phyloP scores from a whole-genome alignment of 2,113 vertebrate species.

The Suricata suricatta region DNA sequence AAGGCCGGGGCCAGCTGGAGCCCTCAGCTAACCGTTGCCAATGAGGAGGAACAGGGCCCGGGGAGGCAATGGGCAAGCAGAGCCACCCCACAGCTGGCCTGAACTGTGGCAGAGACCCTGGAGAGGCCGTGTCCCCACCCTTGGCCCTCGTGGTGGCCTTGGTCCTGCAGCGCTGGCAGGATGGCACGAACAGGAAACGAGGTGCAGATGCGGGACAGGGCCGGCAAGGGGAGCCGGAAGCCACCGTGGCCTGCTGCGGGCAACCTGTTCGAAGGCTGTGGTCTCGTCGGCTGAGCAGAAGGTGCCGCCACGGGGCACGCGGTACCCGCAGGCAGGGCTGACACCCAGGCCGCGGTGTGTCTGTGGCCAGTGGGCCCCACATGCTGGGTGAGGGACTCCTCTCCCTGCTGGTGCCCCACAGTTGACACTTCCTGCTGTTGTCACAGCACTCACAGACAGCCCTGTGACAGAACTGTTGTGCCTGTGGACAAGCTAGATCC shows the following conservation, averaged over 20 bases:
- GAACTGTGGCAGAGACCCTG: rapidly evolving
- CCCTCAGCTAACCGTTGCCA: rapidly evolving
- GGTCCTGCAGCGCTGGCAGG: neutral
- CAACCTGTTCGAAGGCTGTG: rapidly evolving
- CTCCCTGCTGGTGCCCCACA: neutral
- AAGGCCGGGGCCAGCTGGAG: neutral
- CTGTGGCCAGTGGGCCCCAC: too few relatives aligned
- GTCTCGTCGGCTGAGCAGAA: neutral
- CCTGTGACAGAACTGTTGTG: neutral
- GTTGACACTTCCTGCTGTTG: neutral
- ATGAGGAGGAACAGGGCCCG: rapidly evolving
- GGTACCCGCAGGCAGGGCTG: too few relatives aligned
- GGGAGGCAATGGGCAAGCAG: neutral
- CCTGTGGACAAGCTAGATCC: neutral
- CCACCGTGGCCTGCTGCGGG: neutral
- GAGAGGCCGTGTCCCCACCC: neutral
- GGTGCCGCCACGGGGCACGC: rapidly evolving
- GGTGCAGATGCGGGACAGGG: neutral
- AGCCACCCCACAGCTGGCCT: neutral
- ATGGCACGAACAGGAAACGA: rapidly evolving
- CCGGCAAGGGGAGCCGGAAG: neutral
- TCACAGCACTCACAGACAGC: neutral
- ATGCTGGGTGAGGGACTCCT: neutral
- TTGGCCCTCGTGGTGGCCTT: neutral
- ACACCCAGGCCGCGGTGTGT: too few relatives aligned